Conservation (phyloP, 2,113 vertebrate species). For the Orthonyx spaldingii region DNA sequence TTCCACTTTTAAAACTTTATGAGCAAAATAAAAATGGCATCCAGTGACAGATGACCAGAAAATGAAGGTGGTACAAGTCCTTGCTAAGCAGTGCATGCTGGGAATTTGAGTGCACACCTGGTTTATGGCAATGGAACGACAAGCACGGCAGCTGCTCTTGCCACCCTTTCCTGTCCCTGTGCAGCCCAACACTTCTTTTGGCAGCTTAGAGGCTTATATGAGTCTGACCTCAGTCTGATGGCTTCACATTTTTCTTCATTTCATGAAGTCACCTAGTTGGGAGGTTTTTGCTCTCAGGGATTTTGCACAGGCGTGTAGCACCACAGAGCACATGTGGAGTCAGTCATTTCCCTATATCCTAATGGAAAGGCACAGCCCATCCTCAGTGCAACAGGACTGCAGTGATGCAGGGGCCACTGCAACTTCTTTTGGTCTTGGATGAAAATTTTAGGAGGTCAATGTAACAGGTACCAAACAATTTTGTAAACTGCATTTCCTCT, state of each 20-base stretch:
- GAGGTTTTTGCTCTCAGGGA: not conserved
- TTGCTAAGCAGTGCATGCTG: not conserved
- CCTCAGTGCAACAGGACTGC: fast-evolving
- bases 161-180: not conserved
- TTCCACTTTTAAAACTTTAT: not conserved
- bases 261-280: not conserved
- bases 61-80: too few species aligned
- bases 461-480: not conserved
- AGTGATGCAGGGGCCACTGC: not conserved
- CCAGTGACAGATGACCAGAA: not conserved
- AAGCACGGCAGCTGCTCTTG: not conserved
- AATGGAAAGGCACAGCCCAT: not conserved
- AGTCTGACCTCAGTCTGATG: not conserved
- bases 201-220: too few species aligned
- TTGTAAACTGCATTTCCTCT: not conserved
- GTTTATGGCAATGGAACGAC: not conserved
- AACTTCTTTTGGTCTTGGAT: not conserved
- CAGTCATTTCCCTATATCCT: not conserved
- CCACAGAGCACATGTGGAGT: not conserved
- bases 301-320: not conserved
- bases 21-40: not conserved
- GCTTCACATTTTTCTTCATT: not conserved
- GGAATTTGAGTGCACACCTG: not conserved
- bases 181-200: not conserved
- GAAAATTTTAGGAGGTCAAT: not conserved